These are phyloP conservation scores for Miichthys miiuy DNA, from an alignment of 2,797 vertebrate species.

Conservation along the genomic window DNA sequence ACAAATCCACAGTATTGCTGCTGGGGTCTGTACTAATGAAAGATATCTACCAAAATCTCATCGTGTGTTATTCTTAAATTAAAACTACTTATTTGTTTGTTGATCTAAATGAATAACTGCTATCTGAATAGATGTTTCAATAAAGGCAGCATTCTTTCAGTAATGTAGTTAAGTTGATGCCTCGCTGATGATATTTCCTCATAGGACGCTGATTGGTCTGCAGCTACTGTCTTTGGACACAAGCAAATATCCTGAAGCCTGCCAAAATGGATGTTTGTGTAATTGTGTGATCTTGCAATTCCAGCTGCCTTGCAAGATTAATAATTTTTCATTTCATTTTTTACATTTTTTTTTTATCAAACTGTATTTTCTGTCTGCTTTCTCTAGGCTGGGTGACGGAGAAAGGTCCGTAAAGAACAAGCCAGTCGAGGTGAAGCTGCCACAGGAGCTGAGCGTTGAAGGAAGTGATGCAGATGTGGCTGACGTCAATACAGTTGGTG, in stretches of 20 bases:
- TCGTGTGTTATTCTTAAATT: background rate
- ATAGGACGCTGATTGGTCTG: no score
- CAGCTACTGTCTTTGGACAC: no score
- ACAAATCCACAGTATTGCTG: slow-evolving; percentile 1
- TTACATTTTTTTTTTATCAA: no score
- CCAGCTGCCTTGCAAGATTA: no score
- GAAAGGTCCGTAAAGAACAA: slow-evolving; percentile 47
- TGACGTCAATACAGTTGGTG: slow-evolving; percentile 32
- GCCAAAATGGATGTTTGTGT: no score
- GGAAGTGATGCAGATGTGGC: slow-evolving; percentile 7
- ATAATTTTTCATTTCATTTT: no score
- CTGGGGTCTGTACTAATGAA: background rate
- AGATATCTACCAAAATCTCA: background rate
- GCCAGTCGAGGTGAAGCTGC: slow-evolving; percentile 56
- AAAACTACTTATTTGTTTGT: background rate
- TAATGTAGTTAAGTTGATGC: no score
- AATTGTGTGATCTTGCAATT: no score
- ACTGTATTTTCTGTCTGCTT: slow-evolving; percentile 19
- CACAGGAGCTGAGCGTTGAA: background rate
- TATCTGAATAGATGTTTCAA: no score
- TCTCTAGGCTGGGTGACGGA: slow-evolving; percentile 64
- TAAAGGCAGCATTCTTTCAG: no score
- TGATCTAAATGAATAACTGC: background rate
- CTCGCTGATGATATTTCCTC: no score
- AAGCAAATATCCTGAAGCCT: no score